Base-by-base conservation (phyloP, 2,113 vertebrate species). In the Protobothrops mucrosquamatus region DNA sequence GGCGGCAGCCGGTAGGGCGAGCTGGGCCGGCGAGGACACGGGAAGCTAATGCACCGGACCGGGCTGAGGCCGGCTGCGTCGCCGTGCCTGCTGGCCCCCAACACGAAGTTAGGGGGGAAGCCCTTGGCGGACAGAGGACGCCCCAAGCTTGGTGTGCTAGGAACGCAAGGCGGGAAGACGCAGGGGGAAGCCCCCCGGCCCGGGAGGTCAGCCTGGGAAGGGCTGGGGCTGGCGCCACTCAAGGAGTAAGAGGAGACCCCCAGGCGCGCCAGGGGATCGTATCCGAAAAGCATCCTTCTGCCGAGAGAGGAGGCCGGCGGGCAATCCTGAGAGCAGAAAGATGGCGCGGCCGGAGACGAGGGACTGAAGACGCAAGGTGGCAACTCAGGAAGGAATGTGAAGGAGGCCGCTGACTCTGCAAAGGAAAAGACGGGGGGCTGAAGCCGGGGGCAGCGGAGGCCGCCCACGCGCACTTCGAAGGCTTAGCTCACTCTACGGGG, bases 181-280 rank as follows among this genome's bases (percentile, higher is more conserved):
- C 88, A 85, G 90, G 87, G 4, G 87, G 92, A 39, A 89, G 87
- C 91, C 91, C 90, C 93, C 54, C n/a, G 94, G 89, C 92, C 95
- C 91, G 89, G 93, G 52, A 96, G 91, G 61, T 95, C 94, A 92
- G 93, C 5, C 15, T 56, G 39, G 89, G 92, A 91, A 81, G 29
- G 94, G 91, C 90, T 26, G 90, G 61, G 46, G 57, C n/a, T 69
- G 64, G 64, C 34, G n/a, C 20, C 54, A 91, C 18, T 48, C 20
- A 57, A 57, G 46, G 86, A 94, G 91, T 55, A 94, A 57, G 91
- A 48, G 94, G 2, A 43, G 10, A 3, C 24, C 10, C 29, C 43
- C 22, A 39, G 2, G 12, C 48, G 54, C 15, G 90, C 59, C 56
- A 86, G 43, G 1, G 90, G 87, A 24, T 86, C 81, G 23, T 61